Evolutionary conservation across 2,888 invertebrate species (phyloP).

Genomic region (Scaeva pyrastri): DNA sequence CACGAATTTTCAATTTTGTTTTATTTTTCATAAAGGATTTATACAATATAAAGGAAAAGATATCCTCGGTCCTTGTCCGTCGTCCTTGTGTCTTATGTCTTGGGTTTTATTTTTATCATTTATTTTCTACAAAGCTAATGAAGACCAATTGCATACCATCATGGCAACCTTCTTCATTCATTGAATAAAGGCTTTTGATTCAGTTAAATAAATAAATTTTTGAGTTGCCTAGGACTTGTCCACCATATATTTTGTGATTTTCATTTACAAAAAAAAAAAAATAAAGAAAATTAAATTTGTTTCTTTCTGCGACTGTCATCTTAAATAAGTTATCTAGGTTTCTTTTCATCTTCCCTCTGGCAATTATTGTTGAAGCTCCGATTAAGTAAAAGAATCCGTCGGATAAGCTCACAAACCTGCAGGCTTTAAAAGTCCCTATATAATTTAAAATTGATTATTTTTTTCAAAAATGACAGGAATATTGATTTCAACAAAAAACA

Average conservation of each 20-base stretch:
- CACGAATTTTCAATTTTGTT: constrained; percentile 12
- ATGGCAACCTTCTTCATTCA: constrained; percentile 8
- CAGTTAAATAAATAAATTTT: constrained; percentile 10
- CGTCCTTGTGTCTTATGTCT: constrained; percentile 7
- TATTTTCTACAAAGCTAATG: constrained; percentile 8
- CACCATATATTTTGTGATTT: background rate
- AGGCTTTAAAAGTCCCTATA: too few relatives aligned
- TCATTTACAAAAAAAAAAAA: background rate
- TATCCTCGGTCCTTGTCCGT: too few relatives aligned
- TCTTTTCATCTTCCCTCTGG: too few relatives aligned
- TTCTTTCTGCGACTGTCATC: background rate
- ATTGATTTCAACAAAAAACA: too few relatives aligned
- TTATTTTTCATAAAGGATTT: background rate
- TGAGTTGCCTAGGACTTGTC: background rate
- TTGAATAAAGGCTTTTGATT: constrained; percentile 17
- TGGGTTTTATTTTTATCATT: background rate
- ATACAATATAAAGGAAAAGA: background rate
- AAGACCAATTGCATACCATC: constrained; percentile 8
- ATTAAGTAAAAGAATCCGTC: too few relatives aligned
- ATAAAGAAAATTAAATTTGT: constrained; percentile 38
- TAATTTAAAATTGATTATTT: too few relatives aligned
- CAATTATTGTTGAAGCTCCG: too few relatives aligned
- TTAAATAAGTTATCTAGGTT: constrained; percentile 37
- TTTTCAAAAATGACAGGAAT: too few relatives aligned
- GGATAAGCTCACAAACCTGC: too few relatives aligned